Evolutionary conservation across 2,888 invertebrate species (phyloP), one percentile per base, ranked within the genome.

Genomic region (Himalopsyche japonica): DNA sequence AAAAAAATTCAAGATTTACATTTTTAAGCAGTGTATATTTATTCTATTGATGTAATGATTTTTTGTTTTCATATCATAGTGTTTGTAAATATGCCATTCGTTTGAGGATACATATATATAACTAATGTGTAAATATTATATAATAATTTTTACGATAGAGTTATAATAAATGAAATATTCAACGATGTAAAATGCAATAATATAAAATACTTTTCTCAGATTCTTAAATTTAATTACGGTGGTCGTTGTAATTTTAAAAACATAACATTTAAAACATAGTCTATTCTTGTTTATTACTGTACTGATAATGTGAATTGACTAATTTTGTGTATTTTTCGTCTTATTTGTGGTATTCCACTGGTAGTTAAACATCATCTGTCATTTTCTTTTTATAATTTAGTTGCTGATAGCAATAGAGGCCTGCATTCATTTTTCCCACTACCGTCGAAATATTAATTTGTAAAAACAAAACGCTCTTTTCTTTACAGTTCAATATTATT

Each of bases 171-270:
- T 43, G 24, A 37, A 37, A 57, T 57, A 70, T 76, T 86, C 86
- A 86, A 86, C 86, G 86, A 86, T 86, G 84, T 82, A 79, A 80
- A 81, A 84, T 86, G 86, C 86, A 86, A 86, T 86, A 86, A 86
- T 84, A 76, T 57, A 57, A 57, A 81, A 49, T 49, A 77, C 80
- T 77, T 49, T 37, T 80, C 37, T 78, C 78, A 76, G 76, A 82
- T 47, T 48, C 70, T 24, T 76, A 43, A 76, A 30, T 81, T 30
- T 79, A 82, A 76, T 43, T 79, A 78, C 49, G 49, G 20, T 78
- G 34, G 10, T 47, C 30, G 48, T 47, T 57, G 57, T 57, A 57
- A 6, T 20, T 57, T 57, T 20, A 80, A 80, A 47, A 1, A 24
- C 24, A 34, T 34, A 81, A n/a, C 24, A 20, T 32, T 49, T 70